A percentile compares a stretch with the other conserved stretches of the same genome.
These are phyloP conservation scores for Eublepharis macularius DNA, from an alignment of 2,113 vertebrate species.

Conservation along the genomic window DNA sequence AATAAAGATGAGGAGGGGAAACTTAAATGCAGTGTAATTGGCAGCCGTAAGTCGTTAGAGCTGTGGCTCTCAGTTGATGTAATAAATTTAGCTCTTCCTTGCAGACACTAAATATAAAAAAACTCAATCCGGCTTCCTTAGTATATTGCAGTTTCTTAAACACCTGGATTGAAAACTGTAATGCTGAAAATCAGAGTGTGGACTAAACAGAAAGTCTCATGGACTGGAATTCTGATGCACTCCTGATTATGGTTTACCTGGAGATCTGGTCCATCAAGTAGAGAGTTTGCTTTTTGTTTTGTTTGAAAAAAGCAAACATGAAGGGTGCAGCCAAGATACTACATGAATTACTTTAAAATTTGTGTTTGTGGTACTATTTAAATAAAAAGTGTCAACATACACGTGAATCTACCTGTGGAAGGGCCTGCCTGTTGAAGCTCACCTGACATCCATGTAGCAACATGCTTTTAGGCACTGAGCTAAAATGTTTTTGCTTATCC, in stretches of 20 bases:
- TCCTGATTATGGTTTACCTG: neutral
- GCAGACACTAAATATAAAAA: constrained; percentile 70
- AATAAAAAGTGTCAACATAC: constrained; percentile 6
- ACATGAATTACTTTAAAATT: neutral
- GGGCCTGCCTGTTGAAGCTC: too few relatives aligned
- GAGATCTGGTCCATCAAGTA: neutral
- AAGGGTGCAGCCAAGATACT: neutral
- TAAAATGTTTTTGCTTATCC: too few relatives aligned
- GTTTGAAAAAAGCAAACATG: neutral
- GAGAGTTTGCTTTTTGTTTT: neutral
- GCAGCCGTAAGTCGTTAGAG: constrained; percentile 68
- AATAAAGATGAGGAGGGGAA: constrained; percentile 68
- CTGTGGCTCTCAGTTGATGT: constrained; percentile 66
- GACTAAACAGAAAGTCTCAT: constrained; percentile 15
- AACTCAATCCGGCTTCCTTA: constrained; percentile 62
- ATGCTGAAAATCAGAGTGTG: constrained; percentile 54
- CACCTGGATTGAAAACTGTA: constrained; percentile 69
- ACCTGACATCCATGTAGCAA: too few relatives aligned
- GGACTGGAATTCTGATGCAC: neutral
- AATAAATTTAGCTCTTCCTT: constrained; percentile 74
- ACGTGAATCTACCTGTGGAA: constrained; percentile 5
- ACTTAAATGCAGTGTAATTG: constrained; percentile 71
- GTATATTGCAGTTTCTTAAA: constrained; percentile 58
- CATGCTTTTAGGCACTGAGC: too few relatives aligned
- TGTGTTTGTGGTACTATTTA: neutral